A percentile compares a stretch with the other conserved stretches of the same genome.
Evolutionary conservation across 2,113 vertebrate genomes (phyloP).

Genomic region (Pandion haliaetus): DNA sequence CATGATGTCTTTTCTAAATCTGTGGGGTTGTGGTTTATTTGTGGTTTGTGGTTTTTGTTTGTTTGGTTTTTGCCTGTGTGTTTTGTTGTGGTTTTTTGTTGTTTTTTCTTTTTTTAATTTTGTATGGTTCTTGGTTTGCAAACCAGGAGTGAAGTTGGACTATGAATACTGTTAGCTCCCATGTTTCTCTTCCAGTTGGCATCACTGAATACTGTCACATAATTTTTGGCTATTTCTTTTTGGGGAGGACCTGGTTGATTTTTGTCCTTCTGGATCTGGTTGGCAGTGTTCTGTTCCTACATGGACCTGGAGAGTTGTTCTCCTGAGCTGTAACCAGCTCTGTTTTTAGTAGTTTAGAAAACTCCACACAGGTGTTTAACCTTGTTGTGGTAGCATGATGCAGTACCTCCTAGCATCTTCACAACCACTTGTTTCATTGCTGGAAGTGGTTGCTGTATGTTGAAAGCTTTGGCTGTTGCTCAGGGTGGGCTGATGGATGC

Average conservation of each 20-base stretch:
- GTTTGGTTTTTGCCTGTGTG: not conserved
- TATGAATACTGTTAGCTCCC: not conserved
- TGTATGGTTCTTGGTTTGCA: not conserved
- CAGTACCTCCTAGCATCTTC: not conserved
- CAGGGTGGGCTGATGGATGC: not conserved
- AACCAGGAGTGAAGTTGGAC: not conserved
- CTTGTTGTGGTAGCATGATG: not conserved
- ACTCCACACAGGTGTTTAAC: not conserved
- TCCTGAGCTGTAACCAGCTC: not conserved
- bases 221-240: not conserved
- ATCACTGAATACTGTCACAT: not conserved
- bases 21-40: not conserved
- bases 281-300: not conserved
- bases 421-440: not conserved
- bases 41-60: not conserved
- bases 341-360: not conserved
- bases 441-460: not conserved
- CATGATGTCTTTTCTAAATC: not conserved
- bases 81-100: not conserved
- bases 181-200: not conserved
- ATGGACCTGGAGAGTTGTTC: not conserved
- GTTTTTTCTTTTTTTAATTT: not conserved
- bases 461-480: not conserved
- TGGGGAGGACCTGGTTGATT: not conserved
- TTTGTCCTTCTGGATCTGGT: not conserved